Evolutionary conservation across 2,888 invertebrate species (phyloP).

Genomic region (Synanthedon vespiformis): DNA sequence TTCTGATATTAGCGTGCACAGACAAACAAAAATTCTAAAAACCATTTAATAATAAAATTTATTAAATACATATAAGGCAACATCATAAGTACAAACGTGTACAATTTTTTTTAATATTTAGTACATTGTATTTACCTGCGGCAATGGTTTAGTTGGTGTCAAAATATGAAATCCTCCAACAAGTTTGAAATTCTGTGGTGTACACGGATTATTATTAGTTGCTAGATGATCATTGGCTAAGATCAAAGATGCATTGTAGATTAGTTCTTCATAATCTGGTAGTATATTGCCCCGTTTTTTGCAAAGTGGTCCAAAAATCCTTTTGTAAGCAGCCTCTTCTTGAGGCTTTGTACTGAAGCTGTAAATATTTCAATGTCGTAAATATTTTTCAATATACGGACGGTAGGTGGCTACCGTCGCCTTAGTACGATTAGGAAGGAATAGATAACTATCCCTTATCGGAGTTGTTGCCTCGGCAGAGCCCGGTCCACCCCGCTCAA

Average conservation of each 20-base stretch:
- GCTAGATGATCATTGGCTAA: slow-evolving; percentile 35
- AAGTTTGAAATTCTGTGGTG: slow-evolving; percentile 35
- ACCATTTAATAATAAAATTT: no score
- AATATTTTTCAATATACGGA: no score
- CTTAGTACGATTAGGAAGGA: no score
- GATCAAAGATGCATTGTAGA: slow-evolving; percentile 32
- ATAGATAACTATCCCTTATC: no score
- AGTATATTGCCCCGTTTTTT: slow-evolving; percentile 24
- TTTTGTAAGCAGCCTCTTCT: slow-evolving; percentile 24
- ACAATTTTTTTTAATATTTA: no score
- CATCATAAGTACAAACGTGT: no score
- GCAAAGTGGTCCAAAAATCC: slow-evolving; percentile 22
- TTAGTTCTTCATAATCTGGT: slow-evolving; percentile 30
- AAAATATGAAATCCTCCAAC: slow-evolving; percentile 38
- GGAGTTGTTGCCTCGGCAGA: no score
- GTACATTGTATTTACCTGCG: slow-evolving; percentile 21
- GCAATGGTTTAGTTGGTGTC: slow-evolving; percentile 25
- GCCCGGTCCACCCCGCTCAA: no score
- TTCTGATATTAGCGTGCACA: no score
- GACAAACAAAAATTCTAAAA: no score
- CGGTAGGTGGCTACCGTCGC: no score
- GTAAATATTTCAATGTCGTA: not conserved
- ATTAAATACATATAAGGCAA: no score
- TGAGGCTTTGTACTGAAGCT: slow-evolving; percentile 3
- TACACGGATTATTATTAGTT: slow-evolving; percentile 20